phyloP scores from a whole-genome alignment of 2,888 invertebrate genomes.

The Falcaria lacertinaria region DNA sequence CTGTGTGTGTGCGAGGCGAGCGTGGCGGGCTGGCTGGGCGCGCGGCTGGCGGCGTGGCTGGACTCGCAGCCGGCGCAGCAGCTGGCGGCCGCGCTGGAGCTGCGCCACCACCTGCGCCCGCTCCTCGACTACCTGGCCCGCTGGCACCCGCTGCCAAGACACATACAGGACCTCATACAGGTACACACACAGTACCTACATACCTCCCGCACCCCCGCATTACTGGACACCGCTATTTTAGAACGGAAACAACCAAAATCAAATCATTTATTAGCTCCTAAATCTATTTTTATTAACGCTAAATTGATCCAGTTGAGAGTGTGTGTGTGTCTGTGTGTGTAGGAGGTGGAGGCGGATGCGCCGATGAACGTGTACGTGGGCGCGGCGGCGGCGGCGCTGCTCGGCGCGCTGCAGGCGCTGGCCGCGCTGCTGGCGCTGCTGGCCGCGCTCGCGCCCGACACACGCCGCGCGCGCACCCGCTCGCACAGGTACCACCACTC shows the following conservation, averaged over 20 bases:
- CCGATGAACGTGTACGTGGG: constrained; percentile 45
- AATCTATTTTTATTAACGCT: too few relatives aligned
- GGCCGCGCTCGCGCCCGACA: constrained; percentile 11
- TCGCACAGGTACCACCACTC: constrained; percentile 9
- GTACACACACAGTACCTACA: constrained; percentile 11
- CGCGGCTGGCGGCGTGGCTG: constrained; percentile 31
- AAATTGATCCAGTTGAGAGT: too few relatives aligned
- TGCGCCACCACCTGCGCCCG: constrained; percentile 33
- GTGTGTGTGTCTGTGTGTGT: background rate
- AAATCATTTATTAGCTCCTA: too few relatives aligned
- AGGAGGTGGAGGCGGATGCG: constrained; percentile 48
- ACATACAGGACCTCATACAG: constrained; percentile 30
- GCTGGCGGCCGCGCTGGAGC: constrained; percentile 25
- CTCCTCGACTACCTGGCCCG: constrained; percentile 34
- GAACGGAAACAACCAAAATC: too few relatives aligned
- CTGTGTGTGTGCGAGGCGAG: constrained; percentile 20
- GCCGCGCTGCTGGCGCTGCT: constrained; percentile 32
- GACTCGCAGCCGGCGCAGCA: constrained; percentile 18
- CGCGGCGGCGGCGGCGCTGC: constrained; percentile 21
- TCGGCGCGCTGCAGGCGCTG: constrained; percentile 35
- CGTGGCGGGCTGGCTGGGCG: constrained; percentile 31
- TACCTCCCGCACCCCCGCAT: background rate
- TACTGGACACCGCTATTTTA: too few relatives aligned
- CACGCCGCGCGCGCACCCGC: constrained; percentile 6
- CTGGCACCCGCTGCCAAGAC: constrained; percentile 37